Percentiles rank a stretch among this genome's conserved stretches.
Evolutionary conservation across 1,140 invertebrate species (phyloP).

Genomic region (Drosophila santomea): DNA sequence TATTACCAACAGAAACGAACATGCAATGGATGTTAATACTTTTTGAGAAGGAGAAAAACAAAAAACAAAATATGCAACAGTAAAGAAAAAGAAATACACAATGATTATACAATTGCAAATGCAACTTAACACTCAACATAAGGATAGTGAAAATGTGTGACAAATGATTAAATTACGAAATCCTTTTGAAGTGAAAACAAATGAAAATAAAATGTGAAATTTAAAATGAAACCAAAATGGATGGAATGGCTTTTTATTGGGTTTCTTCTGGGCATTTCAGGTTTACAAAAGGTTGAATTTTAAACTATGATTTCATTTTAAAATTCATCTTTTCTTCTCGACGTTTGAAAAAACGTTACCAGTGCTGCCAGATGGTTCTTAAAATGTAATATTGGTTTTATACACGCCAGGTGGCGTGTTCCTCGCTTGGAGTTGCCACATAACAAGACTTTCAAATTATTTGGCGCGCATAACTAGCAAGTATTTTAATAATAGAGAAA

Average conservation of each 20-base stretch:
- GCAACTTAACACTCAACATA: conserved; percentile 77
- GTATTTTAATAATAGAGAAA: neutral
- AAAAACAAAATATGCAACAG: conserved; percentile 42
- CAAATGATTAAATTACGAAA: conserved; percentile 79
- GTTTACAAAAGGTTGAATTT: neutral
- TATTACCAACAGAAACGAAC: conserved; percentile 30
- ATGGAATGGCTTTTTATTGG: neutral
- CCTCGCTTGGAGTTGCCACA: fast-evolving
- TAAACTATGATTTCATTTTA: neutral
- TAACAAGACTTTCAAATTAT: neutral
- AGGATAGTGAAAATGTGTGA: conserved; percentile 81
- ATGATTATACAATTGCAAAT: conserved; percentile 80
- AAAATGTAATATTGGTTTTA: too few relatives aligned
- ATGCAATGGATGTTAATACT: conserved; percentile 77
- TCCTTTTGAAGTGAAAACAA: conserved; percentile 83
- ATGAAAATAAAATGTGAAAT: conserved; percentile 82
- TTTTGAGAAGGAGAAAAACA: conserved; percentile 64
- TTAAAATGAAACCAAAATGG: conserved; percentile 32
- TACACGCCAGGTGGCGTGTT: neutral
- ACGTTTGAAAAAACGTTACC: neutral
- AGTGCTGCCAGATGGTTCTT: neutral
- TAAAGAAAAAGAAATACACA: conserved; percentile 48
- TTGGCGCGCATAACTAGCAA: neutral
- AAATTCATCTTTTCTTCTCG: neutral
- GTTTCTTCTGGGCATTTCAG: neutral